Evolutionary conservation across 2,888 invertebrate genomes (phyloP), one percentile per base, ranked within the genome.

Genomic region (Drosophila helvetica): DNA sequence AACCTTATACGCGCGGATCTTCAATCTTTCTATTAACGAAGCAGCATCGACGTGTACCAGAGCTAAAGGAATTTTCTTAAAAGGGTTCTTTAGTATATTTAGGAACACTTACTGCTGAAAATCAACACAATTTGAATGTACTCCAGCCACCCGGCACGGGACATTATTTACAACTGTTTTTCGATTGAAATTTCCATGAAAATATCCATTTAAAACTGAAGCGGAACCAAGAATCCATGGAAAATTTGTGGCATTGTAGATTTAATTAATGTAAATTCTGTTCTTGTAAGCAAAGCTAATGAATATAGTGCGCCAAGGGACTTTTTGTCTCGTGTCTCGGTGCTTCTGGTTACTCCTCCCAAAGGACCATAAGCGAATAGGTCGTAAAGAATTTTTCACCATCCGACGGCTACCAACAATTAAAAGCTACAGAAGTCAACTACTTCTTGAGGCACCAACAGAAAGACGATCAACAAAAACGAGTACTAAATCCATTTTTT

Each of bases 21-120:
- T 38, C 6, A 38, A 0, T 2, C 2, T 0, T n/a, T n/a, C 38
- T 2, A n/a, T 2, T 7, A 38, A 1, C 0, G 15, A 1, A 7
- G 7, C 2, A 38, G n/a, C 38, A 38, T 38, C n/a, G 15, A 38
- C 7, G 38, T n/a, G 38, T 1, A 7, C 7, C 38, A 38, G 38
- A 6, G 38, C 38, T 38, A 15, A 38, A 7, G 15, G 38, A 15
- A n/a, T n/a, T 6, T 2, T 2, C 6, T 38, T 38, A 7, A 38
- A 2, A 2, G 2, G 15, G 12, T 1, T 33, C 30, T 30, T 30
- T 1, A 33, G 4, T 15, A 38, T 15, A 38, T 38, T 38, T 5
- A 6, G 3, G 5, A 12, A 38, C 6, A 38, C 15, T 38, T 38
- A 38, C 33, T 38, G 33, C 33, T 38, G 5, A 38, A 38, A 15